phyloP scores from a whole-genome alignment of 2,888 invertebrate genomes.

The Anagyrus pseudococci region DNA sequence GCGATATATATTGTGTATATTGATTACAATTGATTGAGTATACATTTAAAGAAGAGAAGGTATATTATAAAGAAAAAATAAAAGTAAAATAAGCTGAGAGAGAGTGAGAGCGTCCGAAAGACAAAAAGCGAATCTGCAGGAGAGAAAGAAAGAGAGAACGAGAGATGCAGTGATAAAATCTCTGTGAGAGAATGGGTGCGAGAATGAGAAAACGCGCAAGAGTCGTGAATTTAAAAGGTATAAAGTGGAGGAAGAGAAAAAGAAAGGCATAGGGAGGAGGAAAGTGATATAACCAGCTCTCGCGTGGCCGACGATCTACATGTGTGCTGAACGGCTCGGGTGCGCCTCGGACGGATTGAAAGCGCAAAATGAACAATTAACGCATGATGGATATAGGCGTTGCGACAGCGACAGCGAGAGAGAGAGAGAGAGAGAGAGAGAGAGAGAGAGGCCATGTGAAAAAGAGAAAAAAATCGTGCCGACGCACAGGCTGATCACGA shows the following conservation, averaged over 20 bases:
- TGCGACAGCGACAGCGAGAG: too few relatives aligned
- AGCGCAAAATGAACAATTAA: background rate
- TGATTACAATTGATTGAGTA: constrained; percentile 49
- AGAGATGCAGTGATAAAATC: constrained; percentile 42
- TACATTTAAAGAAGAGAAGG: constrained; percentile 37
- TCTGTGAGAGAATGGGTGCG: constrained; percentile 36
- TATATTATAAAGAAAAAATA: constrained; percentile 39
- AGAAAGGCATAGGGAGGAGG: constrained; percentile 3
- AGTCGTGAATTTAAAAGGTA: too few relatives aligned
- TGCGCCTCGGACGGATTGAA: background rate
- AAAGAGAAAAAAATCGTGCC: constrained; percentile 21
- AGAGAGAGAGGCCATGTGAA: constrained; percentile 1
- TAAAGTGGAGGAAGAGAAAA: background rate
- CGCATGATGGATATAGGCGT: background rate
- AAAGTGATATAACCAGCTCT: constrained; percentile 35
- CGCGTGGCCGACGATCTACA: constrained; percentile 24
- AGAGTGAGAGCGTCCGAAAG: constrained; percentile 24
- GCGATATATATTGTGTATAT: constrained; percentile 58
- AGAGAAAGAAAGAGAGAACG: constrained; percentile 6
- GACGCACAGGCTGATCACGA: constrained; percentile 35
- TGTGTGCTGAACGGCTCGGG: too few relatives aligned
- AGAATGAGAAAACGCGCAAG: constrained; percentile 22
- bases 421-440: too few relatives aligned
- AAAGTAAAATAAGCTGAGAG: constrained; percentile 14
- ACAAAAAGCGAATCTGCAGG: constrained; percentile 21